A percentile compares a stretch with the other conserved stretches of the same genome.
phyloP scores from a whole-genome alignment of 92 coral and sea anemone genomes.

The Actinostola sp. region DNA sequence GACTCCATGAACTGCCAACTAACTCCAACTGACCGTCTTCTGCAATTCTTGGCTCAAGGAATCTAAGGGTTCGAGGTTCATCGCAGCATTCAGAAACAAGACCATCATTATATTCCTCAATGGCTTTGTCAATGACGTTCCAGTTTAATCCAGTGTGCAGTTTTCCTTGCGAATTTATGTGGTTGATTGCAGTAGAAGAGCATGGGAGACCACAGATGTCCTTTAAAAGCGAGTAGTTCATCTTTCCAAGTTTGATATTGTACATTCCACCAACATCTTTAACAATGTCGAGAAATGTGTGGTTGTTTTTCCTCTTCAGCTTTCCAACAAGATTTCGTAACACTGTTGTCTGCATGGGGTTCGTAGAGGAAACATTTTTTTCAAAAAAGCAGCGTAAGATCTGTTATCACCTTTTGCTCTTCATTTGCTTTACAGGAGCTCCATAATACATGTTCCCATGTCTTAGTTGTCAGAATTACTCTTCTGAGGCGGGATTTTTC shows the following conservation, averaged over 20 bases:
- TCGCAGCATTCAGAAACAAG: constrained; percentile 32
- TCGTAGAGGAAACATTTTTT: background rate
- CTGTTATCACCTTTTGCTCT: constrained; percentile 25
- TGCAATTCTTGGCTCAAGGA: constrained; percentile 20
- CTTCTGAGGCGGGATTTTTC: background rate
- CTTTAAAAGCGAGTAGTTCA: constrained; percentile 40
- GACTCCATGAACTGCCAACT: constrained; percentile 30
- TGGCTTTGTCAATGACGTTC: constrained; percentile 24
- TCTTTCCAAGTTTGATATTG: constrained; percentile 56
- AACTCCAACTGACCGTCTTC: constrained; percentile 32
- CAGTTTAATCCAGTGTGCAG: constrained; percentile 24
- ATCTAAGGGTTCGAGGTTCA: constrained; percentile 33
- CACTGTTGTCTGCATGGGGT: constrained; percentile 41
- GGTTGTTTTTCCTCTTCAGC: constrained; percentile 44
- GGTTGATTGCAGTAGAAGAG: constrained; percentile 6
- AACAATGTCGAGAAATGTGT: constrained; percentile 38
- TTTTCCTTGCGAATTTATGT: constrained; percentile 6
- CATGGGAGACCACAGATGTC: constrained; percentile 43
- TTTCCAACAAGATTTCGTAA: constrained; percentile 38
- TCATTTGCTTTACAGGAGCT: constrained; percentile 18
- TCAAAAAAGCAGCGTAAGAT: constrained; percentile 25
- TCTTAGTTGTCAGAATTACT: constrained; percentile 4
- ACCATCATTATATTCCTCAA: constrained; percentile 10
- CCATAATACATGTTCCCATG: constrained; percentile 26
- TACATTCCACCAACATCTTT: constrained; percentile 60